Conservation (phyloP, 2,797 vertebrate genomes). For the Urosaurus nigricauda region DNA sequence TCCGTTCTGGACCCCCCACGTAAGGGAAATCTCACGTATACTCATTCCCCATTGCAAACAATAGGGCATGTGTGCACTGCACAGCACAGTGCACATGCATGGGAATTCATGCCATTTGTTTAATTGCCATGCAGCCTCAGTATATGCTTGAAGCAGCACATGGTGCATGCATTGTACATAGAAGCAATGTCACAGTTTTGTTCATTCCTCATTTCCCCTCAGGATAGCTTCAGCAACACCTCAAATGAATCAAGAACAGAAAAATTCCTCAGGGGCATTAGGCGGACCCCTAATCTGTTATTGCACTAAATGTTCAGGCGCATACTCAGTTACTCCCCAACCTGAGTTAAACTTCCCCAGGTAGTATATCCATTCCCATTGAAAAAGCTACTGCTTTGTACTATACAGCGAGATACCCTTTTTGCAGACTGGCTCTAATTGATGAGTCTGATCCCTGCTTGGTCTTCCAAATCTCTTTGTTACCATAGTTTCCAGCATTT, state of each 20-base stretch:
- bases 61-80: too few relatives aligned
- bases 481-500: slow-evolving; percentile 30
- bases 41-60: too few relatives aligned
- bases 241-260: background rate
- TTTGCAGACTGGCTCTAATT: background rate
- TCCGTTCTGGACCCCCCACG: too few relatives aligned
- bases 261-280: too few relatives aligned
- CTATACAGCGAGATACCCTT: background rate
- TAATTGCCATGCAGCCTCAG: too few relatives aligned
- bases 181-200: background rate
- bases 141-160: too few relatives aligned
- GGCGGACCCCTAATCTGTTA: background rate
- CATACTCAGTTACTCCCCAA: background rate
- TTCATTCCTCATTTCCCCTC: background rate
- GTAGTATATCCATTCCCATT: background rate
- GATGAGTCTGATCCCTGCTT: background rate
- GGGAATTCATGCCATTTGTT: too few relatives aligned
- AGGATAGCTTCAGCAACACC: background rate
- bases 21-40: too few relatives aligned
- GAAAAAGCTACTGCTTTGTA: background rate
- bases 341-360: background rate
- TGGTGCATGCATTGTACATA: background rate
- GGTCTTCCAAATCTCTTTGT: slow-evolving; percentile 27
- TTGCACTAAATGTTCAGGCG: background rate
- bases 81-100: too few relatives aligned